Conservation (phyloP, 1,140 invertebrate species). For the Drosophila murphyi region DNA sequence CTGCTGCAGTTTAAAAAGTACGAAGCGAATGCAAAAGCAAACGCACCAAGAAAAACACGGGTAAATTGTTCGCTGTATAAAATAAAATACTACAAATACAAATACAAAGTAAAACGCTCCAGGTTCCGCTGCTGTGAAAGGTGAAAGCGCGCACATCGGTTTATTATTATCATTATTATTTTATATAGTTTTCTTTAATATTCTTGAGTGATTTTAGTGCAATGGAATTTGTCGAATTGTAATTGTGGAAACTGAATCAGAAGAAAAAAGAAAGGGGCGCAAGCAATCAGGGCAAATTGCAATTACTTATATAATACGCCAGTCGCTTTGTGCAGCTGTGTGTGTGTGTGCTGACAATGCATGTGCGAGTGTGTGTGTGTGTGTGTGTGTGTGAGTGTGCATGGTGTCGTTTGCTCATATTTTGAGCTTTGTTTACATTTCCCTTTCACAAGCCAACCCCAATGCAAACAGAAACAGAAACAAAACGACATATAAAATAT, state of each 20-base stretch:
- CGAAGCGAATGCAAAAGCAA: slow-evolving; percentile 39
- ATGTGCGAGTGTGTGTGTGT: slow-evolving; percentile 23
- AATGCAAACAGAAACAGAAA: slow-evolving; percentile 16
- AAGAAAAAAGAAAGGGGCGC: slow-evolving; percentile 8
- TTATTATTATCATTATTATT: slow-evolving; percentile 27
- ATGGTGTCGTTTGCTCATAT: slow-evolving; percentile 49
- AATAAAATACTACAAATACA: slow-evolving; percentile 35
- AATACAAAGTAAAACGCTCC: slow-evolving; percentile 29
- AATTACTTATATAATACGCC: slow-evolving; percentile 73
- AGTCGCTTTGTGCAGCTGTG: slow-evolving; percentile 23
- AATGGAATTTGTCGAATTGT: slow-evolving; percentile 26
- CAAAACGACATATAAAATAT: slow-evolving; percentile 27
- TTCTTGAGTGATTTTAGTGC: slow-evolving; percentile 15
- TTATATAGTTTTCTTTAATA: slow-evolving; percentile 12
- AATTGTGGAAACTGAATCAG: slow-evolving; percentile 7
- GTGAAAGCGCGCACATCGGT: slow-evolving; percentile 70
- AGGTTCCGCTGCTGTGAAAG: slow-evolving; percentile 62
- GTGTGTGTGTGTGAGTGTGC: slow-evolving; percentile 13
- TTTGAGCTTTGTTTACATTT: slow-evolving; percentile 80
- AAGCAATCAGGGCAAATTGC: slow-evolving; percentile 69
- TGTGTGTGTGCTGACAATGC: slow-evolving; percentile 21
- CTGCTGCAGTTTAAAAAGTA: slow-evolving; percentile 57
- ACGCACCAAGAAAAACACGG: slow-evolving; percentile 43
- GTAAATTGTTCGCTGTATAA: slow-evolving; percentile 13
- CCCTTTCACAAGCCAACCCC: slow-evolving; percentile 55